These are phyloP conservation scores for Carcharodon carcharias DNA, from an alignment of 2,797 vertebrate genomes.

Conservation along the genomic window DNA sequence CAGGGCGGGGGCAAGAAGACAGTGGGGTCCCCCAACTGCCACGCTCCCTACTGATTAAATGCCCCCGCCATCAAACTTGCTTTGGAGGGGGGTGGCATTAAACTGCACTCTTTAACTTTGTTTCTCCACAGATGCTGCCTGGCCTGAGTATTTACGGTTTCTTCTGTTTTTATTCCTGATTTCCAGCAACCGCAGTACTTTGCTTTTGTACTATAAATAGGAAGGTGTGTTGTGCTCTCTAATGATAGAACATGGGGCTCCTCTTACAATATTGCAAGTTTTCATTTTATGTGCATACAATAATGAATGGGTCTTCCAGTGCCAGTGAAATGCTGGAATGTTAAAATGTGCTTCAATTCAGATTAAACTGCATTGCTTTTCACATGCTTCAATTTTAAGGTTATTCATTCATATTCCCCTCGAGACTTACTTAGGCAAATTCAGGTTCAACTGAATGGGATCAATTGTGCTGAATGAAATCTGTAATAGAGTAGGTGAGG, in stretches of 20 bases:
- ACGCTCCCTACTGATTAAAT: too few species aligned
- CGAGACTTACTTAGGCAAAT: constrained; percentile 14
- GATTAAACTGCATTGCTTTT: neutral
- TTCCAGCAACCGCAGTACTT: neutral
- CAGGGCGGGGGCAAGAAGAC: too few species aligned
- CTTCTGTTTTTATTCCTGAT: neutral
- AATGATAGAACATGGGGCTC: neutral
- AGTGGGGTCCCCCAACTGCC: too few species aligned
- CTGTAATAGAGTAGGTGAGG: neutral
- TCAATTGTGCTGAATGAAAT: neutral
- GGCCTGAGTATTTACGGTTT: too few species aligned
- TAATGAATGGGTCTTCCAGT: neutral
- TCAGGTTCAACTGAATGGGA: constrained; percentile 13
- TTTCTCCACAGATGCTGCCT: neutral
- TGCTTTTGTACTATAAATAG: neutral
- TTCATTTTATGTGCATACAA: neutral
- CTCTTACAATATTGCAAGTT: neutral
- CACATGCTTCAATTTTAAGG: neutral
- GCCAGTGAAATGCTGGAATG: neutral
- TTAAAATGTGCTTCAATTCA: too few species aligned
- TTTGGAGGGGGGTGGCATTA: too few species aligned
- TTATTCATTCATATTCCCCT: neutral
- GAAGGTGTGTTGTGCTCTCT: neutral
- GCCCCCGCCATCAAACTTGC: neutral
- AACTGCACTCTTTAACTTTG: neutral